phyloP scores from a whole-genome alignment of 23 tunicate genomes.

The Phallusia fumigata region DNA sequence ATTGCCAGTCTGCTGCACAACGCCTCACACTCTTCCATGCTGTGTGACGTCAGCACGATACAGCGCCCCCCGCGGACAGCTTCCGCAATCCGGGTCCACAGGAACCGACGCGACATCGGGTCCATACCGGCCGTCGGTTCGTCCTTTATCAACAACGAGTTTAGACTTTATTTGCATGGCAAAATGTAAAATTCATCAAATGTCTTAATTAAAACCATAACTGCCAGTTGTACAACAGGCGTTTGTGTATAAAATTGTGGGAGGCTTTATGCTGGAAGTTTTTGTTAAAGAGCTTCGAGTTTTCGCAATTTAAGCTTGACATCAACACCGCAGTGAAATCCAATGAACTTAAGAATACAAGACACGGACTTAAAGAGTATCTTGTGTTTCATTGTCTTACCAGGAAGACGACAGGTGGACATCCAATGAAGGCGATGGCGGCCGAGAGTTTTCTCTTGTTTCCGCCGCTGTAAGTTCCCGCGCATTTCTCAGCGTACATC shows the following conservation, averaged over 20 bases:
- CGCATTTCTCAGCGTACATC: slow-evolving; percentile 68
- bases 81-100: slow-evolving; percentile 84
- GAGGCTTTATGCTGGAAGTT: no score
- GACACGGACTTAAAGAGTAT: no score
- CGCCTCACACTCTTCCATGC: slow-evolving; percentile 99
- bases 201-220: no score
- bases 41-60: slow-evolving; percentile 94
- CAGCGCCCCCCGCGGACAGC: slow-evolving; percentile 78
- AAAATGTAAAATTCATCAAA: no score
- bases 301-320: no score
- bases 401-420: slow-evolving; percentile 87
- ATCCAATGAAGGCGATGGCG: slow-evolving; percentile 97
- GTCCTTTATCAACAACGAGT: slow-evolving; percentile 64
- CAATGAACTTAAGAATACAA: no score
- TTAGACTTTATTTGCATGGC: no score
- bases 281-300: no score
- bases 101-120: slow-evolving; percentile 85
- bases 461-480: slow-evolving; percentile 98
- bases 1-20: slow-evolving; percentile 90
- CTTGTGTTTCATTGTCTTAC: no score
- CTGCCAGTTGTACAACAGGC: no score
- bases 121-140: slow-evolving; percentile 99
- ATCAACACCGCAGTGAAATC: no score
- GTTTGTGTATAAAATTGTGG: no score
- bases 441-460: slow-evolving; percentile 94